Evolutionary conservation across 2,113 vertebrate species (phyloP), one percentile per base, ranked within the genome.

Genomic region (Ibidorhyncha struthersii): DNA sequence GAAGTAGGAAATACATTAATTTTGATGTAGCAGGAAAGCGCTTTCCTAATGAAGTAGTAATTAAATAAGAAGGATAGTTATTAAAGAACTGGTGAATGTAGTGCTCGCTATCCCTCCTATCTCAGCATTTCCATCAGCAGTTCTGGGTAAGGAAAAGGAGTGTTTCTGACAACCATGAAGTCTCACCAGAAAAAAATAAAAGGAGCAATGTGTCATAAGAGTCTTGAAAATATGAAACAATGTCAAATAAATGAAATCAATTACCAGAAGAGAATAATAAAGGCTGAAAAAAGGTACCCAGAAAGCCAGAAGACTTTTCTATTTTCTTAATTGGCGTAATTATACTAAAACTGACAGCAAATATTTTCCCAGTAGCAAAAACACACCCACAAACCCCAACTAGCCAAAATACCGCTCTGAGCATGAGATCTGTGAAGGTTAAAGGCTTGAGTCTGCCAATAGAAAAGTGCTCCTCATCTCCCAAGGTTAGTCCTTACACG

Each of bases 311-410:
- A 79, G 67, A 65, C 27, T 82, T 81, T 78, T 83, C 13, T 92
- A 7, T 69, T 71, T 79, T 85, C 71, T 84, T 82, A 91, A 93
- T 82, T 93, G 34, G 34, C 9, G 6, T 53, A 94, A 93, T 95
- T 93, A 87, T 93, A 88, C 67, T 77, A 80, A 96, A 95, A 76
- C 36, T 94, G 87, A 80, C 53, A 59, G 36, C 45, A 85, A 91
- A 25, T 93, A 49, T 79, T 96, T 95, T 74, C 71, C 49, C 78
- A 58, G 45, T 34, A 71, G 74, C 84, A 94, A 96, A 91, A 95
- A 40, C 36, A 27, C 21, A 71, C 55, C 41, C 77, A 43, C 61
- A 82, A 79, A 56, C 4, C 4, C 30, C 43, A 93, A 66, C 16
- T 36, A 91, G 74, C 30, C 27, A 76, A 85, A 93, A 66, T 43